A percentile compares a stretch with the other conserved stretches of the same genome.
Conservation (phyloP, 2,888 invertebrate species). For the Calliopum simillimum region DNA sequence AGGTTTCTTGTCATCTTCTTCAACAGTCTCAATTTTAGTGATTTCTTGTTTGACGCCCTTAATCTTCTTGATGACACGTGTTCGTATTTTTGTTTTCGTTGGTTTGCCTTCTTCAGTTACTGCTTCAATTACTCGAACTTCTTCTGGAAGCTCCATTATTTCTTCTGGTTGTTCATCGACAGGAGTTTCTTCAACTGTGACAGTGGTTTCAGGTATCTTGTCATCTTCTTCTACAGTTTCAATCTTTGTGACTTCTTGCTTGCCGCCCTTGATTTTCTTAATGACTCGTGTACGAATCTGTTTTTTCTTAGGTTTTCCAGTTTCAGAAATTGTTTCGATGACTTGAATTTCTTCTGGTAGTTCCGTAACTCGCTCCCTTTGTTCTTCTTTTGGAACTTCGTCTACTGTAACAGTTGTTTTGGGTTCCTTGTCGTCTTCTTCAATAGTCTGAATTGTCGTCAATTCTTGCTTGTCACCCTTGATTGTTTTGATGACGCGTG, state of each 20-base stretch:
- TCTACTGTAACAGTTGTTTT: conserved; percentile 21
- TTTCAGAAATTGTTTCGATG: conserved; percentile 20
- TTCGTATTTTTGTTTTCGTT: conserved; percentile 18
- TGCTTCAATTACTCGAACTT: conserved; percentile 22
- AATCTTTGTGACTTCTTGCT: conserved; percentile 27
- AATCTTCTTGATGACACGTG: conserved; percentile 25
- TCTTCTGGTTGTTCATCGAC: background rate
- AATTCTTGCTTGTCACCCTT: conserved; percentile 21
- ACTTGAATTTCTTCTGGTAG: conserved; percentile 23
- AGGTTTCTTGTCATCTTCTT: conserved; percentile 30
- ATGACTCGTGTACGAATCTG: conserved; percentile 25
- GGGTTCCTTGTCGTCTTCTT: conserved; percentile 25
- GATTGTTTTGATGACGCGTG: conserved; percentile 19
- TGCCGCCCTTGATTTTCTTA: conserved; percentile 15
- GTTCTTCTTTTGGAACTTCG: conserved; percentile 2
- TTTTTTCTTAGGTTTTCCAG: conserved; percentile 9
- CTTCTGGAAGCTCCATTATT: conserved; percentile 17
- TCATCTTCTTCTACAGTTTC: conserved; percentile 27
- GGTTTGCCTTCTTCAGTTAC: conserved; percentile 28
- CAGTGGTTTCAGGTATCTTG: conserved; percentile 23
- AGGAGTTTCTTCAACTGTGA: conserved; percentile 11
- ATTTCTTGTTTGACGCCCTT: conserved; percentile 30
- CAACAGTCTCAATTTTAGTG: conserved; percentile 26
- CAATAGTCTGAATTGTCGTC: conserved; percentile 24
- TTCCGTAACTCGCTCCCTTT: background rate